Evolutionary conservation across 2,888 invertebrate species (phyloP).

Genomic region (Lasioglossum pauxillum): DNA sequence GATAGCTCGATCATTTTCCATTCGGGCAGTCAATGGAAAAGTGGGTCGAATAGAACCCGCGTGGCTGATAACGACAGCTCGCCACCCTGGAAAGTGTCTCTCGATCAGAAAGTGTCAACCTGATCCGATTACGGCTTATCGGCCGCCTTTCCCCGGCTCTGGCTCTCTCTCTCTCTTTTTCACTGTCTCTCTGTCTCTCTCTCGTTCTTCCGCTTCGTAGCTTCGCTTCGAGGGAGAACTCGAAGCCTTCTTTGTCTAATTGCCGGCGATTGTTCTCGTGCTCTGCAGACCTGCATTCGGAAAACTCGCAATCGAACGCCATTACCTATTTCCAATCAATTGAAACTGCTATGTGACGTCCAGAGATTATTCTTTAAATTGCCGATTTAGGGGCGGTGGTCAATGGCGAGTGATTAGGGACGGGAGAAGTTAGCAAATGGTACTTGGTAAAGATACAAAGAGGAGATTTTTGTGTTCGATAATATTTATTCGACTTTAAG

Average conservation of each 20-base stretch:
- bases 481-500: neutral
- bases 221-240: neutral
- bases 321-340: neutral
- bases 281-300: neutral
- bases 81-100: conserved; percentile 38
- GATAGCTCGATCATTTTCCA: conserved; percentile 55
- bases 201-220: neutral
- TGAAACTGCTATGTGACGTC: neutral
- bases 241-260: conserved; percentile 36
- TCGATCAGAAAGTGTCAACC: conserved; percentile 25
- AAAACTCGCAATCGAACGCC: neutral
- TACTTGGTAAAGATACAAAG: too few relatives aligned
- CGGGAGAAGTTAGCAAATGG: neutral
- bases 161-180: neutral
- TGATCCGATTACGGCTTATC: conserved; percentile 60
- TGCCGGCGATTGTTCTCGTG: conserved; percentile 12
- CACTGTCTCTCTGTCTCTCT: neutral
- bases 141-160: neutral
- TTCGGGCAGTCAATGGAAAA: conserved; percentile 40
- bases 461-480: too few relatives aligned
- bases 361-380: neutral
- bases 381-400: neutral
- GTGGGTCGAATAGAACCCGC: conserved; percentile 42
- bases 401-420: neutral
- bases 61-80: conserved; percentile 14